These are phyloP conservation scores for Smithornis capensis DNA, from an alignment of 2,113 vertebrate genomes.

Conservation along the genomic window DNA sequence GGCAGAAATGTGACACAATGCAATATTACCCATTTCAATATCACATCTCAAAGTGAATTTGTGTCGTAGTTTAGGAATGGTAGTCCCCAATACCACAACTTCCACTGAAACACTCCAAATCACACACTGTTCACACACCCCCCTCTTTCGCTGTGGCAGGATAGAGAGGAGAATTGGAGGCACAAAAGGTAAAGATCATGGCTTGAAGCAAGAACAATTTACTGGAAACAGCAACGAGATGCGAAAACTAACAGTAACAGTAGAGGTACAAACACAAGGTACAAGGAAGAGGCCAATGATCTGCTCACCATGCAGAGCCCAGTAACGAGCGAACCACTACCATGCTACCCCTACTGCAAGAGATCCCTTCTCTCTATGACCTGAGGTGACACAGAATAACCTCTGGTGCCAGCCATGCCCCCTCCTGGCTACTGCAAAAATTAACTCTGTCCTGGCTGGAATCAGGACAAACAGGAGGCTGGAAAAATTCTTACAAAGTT, in stretches of 20 bases:
- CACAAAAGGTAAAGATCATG: not conserved
- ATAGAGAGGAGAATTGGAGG: not conserved
- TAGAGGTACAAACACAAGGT: not conserved
- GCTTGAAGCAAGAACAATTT: not conserved
- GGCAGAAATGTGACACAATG: not conserved
- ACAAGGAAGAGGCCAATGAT: not conserved
- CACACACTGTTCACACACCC: fast-evolving
- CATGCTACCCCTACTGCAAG: not conserved
- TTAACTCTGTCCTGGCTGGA: not conserved
- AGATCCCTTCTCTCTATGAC: not conserved
- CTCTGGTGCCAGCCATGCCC: not conserved
- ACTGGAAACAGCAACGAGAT: not conserved
- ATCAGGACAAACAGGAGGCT: not conserved
- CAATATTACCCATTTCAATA: not conserved
- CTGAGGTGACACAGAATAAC: not conserved
- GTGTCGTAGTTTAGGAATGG: not conserved
- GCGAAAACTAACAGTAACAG: not conserved
- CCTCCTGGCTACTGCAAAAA: not conserved
- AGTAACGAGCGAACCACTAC: not conserved
- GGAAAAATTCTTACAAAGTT: not conserved
- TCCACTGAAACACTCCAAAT: not conserved
- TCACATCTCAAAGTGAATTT: not conserved
- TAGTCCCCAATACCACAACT: not conserved
- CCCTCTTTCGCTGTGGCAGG: fast-evolving
- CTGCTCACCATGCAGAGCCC: fast-evolving